phyloP scores from a whole-genome alignment of 2,113 vertebrate species.

The Pterocles orientalis region DNA sequence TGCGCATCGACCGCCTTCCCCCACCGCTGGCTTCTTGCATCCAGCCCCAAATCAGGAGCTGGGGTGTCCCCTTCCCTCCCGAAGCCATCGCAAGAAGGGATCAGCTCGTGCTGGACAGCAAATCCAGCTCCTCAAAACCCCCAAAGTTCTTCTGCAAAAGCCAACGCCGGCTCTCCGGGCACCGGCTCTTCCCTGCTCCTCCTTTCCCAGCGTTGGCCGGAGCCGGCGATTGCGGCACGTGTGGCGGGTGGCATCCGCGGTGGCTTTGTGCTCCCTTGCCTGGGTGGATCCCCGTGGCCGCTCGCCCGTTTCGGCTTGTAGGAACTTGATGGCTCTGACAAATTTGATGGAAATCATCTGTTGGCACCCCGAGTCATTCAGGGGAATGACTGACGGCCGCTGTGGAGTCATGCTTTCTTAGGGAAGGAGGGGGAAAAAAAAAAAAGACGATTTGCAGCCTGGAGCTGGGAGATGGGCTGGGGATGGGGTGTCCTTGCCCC shows the following conservation, averaged over 20 bases:
- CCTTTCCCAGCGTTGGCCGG: background rate
- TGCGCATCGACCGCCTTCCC: background rate
- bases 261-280: background rate
- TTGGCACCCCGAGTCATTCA: background rate
- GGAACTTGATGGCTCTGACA: background rate
- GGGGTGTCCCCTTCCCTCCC: background rate
- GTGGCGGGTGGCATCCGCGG: background rate
- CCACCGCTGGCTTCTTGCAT: background rate
- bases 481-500: background rate
- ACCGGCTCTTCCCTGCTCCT: background rate
- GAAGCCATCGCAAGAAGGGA: background rate
- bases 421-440: no score
- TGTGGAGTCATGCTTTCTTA: background rate
- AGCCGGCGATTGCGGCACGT: background rate
- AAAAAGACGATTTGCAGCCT: background rate
- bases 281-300: background rate
- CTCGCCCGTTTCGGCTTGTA: background rate
- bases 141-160: accelerated
- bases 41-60: background rate
- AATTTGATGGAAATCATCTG: background rate
- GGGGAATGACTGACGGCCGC: background rate
- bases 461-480: background rate
- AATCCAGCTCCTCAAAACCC: background rate
- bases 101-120: accelerated
- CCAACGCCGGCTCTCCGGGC: accelerated